Evolutionary conservation across 2,113 vertebrate species (phyloP), one percentile per base, ranked within the genome.

Genomic region (Tetrao urogallus): DNA sequence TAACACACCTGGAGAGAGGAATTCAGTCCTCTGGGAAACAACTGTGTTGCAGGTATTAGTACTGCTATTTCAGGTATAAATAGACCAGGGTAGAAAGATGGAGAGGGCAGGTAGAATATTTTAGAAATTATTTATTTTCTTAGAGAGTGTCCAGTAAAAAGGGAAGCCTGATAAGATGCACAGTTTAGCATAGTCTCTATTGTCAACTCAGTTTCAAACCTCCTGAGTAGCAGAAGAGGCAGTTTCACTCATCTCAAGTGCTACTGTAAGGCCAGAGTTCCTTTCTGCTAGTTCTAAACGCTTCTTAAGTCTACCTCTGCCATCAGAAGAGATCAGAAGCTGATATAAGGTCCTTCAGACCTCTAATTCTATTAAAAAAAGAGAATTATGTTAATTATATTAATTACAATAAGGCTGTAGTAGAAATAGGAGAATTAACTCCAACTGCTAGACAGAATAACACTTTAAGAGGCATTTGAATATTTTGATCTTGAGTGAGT

Each of bases 181-280:
- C 5, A 79, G 40, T 10, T 88, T n/a, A 83, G 54, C 32, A 83
- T 75, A 86, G 54, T 32, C 89, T 60, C 82, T 74, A 18, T 24
- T 61, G 50, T 66, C 71, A 94, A n/a, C 57, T 94, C 30, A 43
- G 34, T 89, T 94, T 88, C 89, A 92, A 94, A 83, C 36, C n/a
- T 32, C 45, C 50, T 86, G 83, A 91, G 74, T 78, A 69, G 48
- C 40, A 90, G 79, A 86, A 82, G 50, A 40, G 87, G 75, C 47
- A 95, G 76, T n/a, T 45, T 30, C 40, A 61, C 52, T 91, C 82
- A 92, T 92, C 47, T 82, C 43, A 90, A 94, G 87, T 86, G 82
- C 66, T 88, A 81, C 50, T 47, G 43, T 50, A 69, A 3, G 5
- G 82, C 65, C 61, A 88, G 73, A 94, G 61, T 27, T 83, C 57